Base-by-base conservation (phyloP, 2,113 vertebrate species). In the Pholis gunnellus region DNA sequence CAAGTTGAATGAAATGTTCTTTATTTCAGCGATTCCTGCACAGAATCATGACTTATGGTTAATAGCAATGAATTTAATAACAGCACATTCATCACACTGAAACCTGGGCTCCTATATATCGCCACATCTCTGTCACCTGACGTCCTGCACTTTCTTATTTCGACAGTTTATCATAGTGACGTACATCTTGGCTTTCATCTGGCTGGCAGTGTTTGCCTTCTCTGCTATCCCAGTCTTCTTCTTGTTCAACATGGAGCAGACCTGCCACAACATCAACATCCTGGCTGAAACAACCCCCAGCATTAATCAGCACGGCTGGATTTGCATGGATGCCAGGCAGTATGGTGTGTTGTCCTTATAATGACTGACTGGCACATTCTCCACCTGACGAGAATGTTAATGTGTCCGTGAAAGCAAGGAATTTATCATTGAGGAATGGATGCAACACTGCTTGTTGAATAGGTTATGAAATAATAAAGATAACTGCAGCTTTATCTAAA, bases 311-410 rank as follows among this genome's bases (percentile, higher is more conserved):
- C 96, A 95, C 9, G 74, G 77, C 71, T 95, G 95, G 93, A 94
- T 99, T 79, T 99, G 98, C 91, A 97, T 98, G 3, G 98, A 99
- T 46, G 97, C 97, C 87, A 96, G 98, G 88, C 98, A 98, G 96
- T 99, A 97, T 0, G 97, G 98, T 99, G 93, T 5, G 95, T 89
- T 79, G 72, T 31, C 75, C 75, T 65, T 72, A 40, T 78, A 85
- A 91, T 81, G 82, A 84, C 78, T 79, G 76, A 80, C 83, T 72
- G 31, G 29, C 59, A 18, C 84, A 56, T 68, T 27, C 78, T 72
- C 63, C 72, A 13, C 81, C 81, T 87, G 84, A 88, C 34, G 79
- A 82, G 89, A 90, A 92, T 90, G 78, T 63, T 87, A 91, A 93
- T 89, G 83, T 29, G 13, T 27, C 74, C 22, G 18, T 60, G 75